A percentile compares a stretch with the other conserved stretches of the same genome.
Conservation (phyloP, 1,140 invertebrate genomes). For the Oryzaephilus surinamensis region DNA sequence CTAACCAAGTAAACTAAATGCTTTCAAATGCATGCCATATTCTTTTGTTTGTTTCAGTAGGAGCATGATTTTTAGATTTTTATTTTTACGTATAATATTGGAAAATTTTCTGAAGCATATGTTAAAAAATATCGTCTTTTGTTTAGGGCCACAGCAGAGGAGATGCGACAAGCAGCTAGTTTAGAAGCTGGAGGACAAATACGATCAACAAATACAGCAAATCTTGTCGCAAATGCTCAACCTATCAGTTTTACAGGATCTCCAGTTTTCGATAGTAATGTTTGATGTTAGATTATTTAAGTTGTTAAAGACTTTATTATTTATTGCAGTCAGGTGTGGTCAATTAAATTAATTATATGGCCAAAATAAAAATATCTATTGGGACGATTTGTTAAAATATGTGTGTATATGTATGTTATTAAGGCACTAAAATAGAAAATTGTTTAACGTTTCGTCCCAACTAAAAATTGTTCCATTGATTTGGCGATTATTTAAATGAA, state of each 20-base stretch:
- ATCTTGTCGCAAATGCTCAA: conserved; percentile 63
- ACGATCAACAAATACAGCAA: conserved; percentile 19
- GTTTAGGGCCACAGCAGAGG: conserved; percentile 58
- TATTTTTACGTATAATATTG: not conserved
- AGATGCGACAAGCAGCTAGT: conserved; percentile 64
- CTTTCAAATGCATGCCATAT: not conserved
- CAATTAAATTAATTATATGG: too few relatives aligned
- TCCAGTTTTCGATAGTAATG: conserved; percentile 49
- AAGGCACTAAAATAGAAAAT: too few relatives aligned
- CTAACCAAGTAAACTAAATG: conserved; percentile 5
- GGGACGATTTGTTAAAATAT: too few relatives aligned
- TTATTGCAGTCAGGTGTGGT: too few relatives aligned
- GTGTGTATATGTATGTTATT: too few relatives aligned
- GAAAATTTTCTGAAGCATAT: conserved; percentile 1
- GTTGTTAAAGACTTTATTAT: too few relatives aligned
- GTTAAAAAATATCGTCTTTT: conserved; percentile 9
- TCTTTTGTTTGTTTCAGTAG: not conserved
- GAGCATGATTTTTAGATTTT: not conserved
- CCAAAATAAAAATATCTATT: too few relatives aligned
- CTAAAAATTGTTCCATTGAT: too few relatives aligned
- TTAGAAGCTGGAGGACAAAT: conserved; percentile 29
- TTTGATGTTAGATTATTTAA: too few relatives aligned
- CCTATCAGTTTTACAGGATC: conserved; percentile 59
- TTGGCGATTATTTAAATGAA: too few relatives aligned
- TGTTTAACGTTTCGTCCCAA: too few relatives aligned